Percentiles rank a stretch among this genome's conserved stretches.
These are phyloP conservation scores for Liasis olivaceus DNA, from an alignment of 2,797 vertebrate species.

Conservation along the genomic window DNA sequence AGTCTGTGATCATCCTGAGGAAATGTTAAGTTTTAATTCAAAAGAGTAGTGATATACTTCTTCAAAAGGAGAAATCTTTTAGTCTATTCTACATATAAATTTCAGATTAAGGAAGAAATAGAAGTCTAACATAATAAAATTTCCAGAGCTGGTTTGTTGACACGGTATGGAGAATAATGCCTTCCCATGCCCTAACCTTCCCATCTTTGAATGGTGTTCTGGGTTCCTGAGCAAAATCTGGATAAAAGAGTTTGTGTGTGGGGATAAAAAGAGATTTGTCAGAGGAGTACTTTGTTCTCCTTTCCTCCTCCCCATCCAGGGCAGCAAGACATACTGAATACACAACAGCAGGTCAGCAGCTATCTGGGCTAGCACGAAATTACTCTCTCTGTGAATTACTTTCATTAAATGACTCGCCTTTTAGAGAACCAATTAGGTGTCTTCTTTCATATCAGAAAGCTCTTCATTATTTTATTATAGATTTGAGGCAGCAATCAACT, in stretches of 20 bases:
- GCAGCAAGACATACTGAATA: not conserved
- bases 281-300: not conserved
- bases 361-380: not conserved
- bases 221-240: not conserved
- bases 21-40: not conserved
- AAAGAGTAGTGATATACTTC: not conserved
- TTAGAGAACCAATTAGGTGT: not conserved
- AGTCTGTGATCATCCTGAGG: not conserved
- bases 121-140: not conserved
- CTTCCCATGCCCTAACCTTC: no score
- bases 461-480: not conserved
- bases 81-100: not conserved
- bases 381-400: not conserved
- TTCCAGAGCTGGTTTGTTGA: not conserved
- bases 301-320: not conserved
- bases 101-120: not conserved
- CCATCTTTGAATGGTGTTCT: conserved; percentile 6
- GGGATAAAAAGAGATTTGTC: conserved; percentile 3
- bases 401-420: not conserved
- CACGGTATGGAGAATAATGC: not conserved
- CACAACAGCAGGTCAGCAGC: not conserved
- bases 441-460: not conserved
- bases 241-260: not conserved
- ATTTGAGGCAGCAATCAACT: not conserved
- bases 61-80: not conserved